Evolutionary conservation across 1,140 invertebrate species (phyloP), one percentile per base, ranked within the genome.

Genomic region (Cryptotermes secundus): DNA sequence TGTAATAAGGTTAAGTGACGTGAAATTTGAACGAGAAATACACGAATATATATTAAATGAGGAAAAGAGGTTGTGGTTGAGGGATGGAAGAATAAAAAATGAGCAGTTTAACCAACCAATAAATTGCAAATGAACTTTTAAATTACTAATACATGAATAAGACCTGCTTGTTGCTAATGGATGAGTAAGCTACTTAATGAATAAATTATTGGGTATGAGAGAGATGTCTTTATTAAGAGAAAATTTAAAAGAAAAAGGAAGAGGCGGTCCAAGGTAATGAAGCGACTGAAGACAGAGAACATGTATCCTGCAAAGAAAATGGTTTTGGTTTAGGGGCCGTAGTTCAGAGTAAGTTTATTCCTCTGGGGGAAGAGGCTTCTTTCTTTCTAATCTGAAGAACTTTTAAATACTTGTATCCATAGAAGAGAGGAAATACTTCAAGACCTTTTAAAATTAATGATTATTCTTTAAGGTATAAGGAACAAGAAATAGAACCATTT

Each of bases 171-270:
- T n/a, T 72, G 26, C 59, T n/a, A 72, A 72, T 72, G 59, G 26
- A 31, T 72, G 59, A 72, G 31, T 72, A 72, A 72, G n/a, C 26
- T 72, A 72, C 59, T 72, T 72, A 72, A 72, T 72, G 59, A 72
- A 72, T n/a, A 72, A 72, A 16, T 72, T 72, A 31, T 72, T 31
- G n/a, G 14, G 59, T n/a, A 72, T 72, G 26, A n/a, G 26, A 31
- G 14, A 1, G 26, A 72, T 9, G 9, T 12, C 45, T 49, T 14
- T 49, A 49, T 19, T 19, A 22, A 49, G 45, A 19, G 45, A 12
- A 19, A 19, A 0, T 3, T 7, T 14, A 19, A 19, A 1, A 19
- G 45, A 49, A 19, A 19, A 19, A 49, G 12, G 19, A 14, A 72
- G n/a, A 31, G 59, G 59, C 10, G 7, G 26, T 0, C 26, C n/a